phyloP scores from a whole-genome alignment of 2,888 invertebrate species.

The Athalia circularis region DNA sequence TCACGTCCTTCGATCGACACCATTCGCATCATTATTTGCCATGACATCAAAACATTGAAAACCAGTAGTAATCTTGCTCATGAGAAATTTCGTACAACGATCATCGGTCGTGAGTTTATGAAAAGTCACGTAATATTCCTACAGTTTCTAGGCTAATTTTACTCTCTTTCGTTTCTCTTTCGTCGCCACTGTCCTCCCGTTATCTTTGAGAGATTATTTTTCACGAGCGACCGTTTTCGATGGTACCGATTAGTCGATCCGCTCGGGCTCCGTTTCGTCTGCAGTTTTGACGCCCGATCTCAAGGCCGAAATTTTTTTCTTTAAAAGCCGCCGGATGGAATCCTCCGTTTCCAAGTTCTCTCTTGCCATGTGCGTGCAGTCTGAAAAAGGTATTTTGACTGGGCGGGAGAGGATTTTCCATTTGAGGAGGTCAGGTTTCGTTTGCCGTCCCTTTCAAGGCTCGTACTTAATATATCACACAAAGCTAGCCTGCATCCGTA shows the following conservation, averaged over 20 bases:
- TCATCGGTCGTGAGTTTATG: too few species aligned
- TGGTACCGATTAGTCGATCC: not conserved
- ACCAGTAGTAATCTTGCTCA: too few species aligned
- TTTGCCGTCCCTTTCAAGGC: slow-evolving; percentile 32
- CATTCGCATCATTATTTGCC: too few species aligned
- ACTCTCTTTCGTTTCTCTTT: too few species aligned
- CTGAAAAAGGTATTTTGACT: slow-evolving; percentile 35
- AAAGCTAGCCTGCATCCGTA: not conserved
- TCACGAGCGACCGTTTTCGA: not conserved
- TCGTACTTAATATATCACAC: slow-evolving; percentile 29
- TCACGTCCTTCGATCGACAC: too few species aligned
- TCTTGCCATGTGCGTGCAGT: slow-evolving; percentile 22
- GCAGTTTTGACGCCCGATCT: not conserved
- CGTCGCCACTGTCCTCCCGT: too few species aligned
- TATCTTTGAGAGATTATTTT: not conserved
- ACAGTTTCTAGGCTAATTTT: too few species aligned
- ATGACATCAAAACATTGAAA: too few species aligned
- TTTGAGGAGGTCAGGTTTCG: slow-evolving; percentile 35
- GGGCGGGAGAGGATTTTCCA: slow-evolving; percentile 40
- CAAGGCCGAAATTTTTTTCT: too few species aligned
- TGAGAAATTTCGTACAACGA: too few species aligned
- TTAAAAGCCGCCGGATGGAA: not conserved
- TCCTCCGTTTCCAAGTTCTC: slow-evolving; percentile 6
- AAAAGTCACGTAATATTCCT: too few species aligned
- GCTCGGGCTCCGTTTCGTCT: slow-evolving; percentile 32